Percentiles rank a stretch among this genome's conserved stretches.
Evolutionary conservation across 2,888 invertebrate species (phyloP).

Genomic region (Venusia cambrica): DNA sequence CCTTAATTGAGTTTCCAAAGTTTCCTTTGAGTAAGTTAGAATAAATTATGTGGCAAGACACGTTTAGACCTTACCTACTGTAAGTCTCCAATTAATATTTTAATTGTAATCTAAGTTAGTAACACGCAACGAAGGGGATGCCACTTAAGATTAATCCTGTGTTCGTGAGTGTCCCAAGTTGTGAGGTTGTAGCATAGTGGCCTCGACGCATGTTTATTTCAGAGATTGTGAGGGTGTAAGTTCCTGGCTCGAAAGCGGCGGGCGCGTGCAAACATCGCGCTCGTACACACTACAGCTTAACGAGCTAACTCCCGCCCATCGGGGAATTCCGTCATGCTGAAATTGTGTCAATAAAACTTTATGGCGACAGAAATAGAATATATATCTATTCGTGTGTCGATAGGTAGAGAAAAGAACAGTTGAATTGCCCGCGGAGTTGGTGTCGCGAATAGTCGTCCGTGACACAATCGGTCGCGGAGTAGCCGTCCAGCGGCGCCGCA

Average conservation of each 20-base stretch:
- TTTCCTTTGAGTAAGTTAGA: constrained; percentile 23
- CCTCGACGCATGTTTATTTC: constrained; percentile 68
- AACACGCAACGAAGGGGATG: constrained; percentile 46
- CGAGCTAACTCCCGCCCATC: constrained; percentile 61
- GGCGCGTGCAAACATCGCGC: constrained; percentile 55
- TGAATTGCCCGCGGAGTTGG: constrained; percentile 47
- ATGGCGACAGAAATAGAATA: constrained; percentile 45
- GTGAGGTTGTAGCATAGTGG: constrained; percentile 62
- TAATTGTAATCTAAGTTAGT: constrained; percentile 58
- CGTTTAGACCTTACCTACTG: no score
- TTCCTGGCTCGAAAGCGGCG: constrained; percentile 61
- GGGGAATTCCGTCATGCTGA: constrained; percentile 47
- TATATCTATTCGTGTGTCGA: constrained; percentile 42
- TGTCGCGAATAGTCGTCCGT: constrained; percentile 48
- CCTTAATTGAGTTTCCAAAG: constrained; percentile 23
- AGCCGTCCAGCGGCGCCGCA: constrained; percentile 21
- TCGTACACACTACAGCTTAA: constrained; percentile 57
- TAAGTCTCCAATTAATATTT: constrained; percentile 48
- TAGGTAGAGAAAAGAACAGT: constrained; percentile 35
- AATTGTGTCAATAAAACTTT: constrained; percentile 53
- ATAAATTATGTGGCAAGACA: constrained; percentile 22
- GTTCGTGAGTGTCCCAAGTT: constrained; percentile 56
- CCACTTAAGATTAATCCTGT: constrained; percentile 57
- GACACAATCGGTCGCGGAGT: constrained; percentile 41
- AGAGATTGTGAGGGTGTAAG: constrained; percentile 70